phyloP scores from a whole-genome alignment of 2,113 vertebrate genomes.

The Dicaeum eximium region DNA sequence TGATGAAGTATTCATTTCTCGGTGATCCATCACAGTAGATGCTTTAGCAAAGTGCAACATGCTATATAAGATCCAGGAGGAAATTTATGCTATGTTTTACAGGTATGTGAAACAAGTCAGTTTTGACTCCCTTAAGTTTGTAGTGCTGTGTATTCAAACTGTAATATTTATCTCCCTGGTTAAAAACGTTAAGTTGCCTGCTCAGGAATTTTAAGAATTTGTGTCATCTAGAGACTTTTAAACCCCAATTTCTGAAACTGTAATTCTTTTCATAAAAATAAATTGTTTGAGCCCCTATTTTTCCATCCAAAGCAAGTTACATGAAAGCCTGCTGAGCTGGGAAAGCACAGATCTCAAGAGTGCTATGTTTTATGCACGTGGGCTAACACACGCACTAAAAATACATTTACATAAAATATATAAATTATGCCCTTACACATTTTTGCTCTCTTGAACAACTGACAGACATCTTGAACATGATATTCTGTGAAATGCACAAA shows the following conservation, averaged over 20 bases:
- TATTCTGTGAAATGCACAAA: background rate
- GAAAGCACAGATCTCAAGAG: background rate
- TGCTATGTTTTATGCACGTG: accelerated
- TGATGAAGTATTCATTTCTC: background rate
- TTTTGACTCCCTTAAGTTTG: background rate
- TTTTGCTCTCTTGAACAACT: background rate
- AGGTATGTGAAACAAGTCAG: background rate
- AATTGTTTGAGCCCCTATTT: background rate
- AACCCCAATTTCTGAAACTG: background rate
- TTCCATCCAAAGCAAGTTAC: background rate
- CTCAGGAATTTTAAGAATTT: background rate
- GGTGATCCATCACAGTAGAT: background rate
- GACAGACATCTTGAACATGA: background rate
- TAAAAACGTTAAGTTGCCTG: background rate
- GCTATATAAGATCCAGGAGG: background rate
- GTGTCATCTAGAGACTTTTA: background rate
- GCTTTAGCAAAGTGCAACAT: background rate
- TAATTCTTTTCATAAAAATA: background rate
- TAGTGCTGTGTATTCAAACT: background rate
- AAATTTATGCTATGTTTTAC: background rate
- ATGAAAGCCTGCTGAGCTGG: background rate
- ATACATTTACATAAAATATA: background rate
- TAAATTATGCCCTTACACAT: background rate
- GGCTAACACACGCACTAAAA: background rate
- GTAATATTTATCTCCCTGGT: background rate